Evolutionary conservation across 1,140 invertebrate species (phyloP), one percentile per base, ranked within the genome.

Genomic region (Venturia canescens): DNA sequence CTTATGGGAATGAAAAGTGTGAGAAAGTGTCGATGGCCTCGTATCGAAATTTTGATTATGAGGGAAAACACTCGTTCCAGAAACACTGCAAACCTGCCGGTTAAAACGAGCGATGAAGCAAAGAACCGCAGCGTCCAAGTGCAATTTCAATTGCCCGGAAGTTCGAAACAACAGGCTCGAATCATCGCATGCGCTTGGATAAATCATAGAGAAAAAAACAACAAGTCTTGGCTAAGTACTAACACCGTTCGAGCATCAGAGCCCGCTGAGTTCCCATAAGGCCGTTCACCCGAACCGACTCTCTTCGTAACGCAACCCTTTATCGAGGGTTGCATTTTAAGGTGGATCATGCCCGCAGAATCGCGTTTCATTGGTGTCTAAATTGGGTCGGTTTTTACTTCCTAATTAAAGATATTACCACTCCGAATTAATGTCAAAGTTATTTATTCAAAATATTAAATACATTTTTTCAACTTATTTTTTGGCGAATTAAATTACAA

Each of bases 221-320:
- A 86, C 50, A 53, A 82, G 66, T 66, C 27, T 80, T 84, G 50
- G 82, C 71, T 86, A 86, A 88, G 87, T 86, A 87, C 81, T 87
- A 83, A 88, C 87, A 88, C 15, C 85, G 86, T 88, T 88, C 74
- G 76, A 80, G 79, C 87, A 88, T 88, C 85, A 87, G 85, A 83
- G 79, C 87, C 86, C 72, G 86, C 87, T 88, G 87, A 63, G 87
- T 82, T 85, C 79, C 80, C 53, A 79, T 84, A 80, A 85, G 82
- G 82, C 83, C 80, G 48, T 87, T 84, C 84, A 86, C 84, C 81
- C 82, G 26, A 31, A 23, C 21, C n/a, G 34, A 31, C 31, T 38
- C 21, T 57, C 53, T 34, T 71, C 21, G 60, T 66, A n/a, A 57
- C 18, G 27, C 60, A 26, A 23, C n/a, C 13, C 60, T 4, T 60